Percentiles rank a stretch among this genome's conserved stretches.
Conservation (phyloP, 2,113 vertebrate species). For the Pyrgilauda ruficollis region DNA sequence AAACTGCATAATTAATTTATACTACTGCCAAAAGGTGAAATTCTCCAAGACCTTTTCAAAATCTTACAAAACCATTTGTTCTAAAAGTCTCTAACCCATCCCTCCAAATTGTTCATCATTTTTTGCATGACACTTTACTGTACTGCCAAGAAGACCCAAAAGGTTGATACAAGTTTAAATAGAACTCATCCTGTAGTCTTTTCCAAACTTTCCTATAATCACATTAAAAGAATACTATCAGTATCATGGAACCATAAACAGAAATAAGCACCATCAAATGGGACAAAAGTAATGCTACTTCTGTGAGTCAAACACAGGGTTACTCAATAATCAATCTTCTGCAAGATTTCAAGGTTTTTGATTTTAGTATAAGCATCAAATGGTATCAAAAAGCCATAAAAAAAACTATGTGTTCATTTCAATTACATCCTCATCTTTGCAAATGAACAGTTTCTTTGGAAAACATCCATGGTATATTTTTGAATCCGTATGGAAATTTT, state of each 20-base stretch:
- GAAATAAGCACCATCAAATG: background rate
- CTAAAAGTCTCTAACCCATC: background rate
- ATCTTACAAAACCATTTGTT: background rate
- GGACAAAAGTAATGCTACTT: background rate
- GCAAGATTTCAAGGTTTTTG: background rate
- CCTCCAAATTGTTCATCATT: background rate
- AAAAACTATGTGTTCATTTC: background rate
- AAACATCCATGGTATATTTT: background rate
- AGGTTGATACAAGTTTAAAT: background rate
- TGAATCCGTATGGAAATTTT: background rate
- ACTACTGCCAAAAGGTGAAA: background rate
- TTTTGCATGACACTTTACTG: background rate
- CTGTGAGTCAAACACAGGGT: rapidly evolving
- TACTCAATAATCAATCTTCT: background rate
- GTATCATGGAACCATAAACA: background rate
- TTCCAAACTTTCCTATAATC: background rate
- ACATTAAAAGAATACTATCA: background rate
- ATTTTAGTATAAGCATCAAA: background rate
- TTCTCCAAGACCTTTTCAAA: background rate
- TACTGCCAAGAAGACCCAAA: background rate
- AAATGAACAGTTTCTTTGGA: background rate
- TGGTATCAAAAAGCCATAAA: background rate
- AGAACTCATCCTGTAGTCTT: background rate
- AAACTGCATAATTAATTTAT: background rate
- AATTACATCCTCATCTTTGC: background rate